These are phyloP conservation scores for Zosterops hypoxanthus DNA, from an alignment of 2,113 vertebrate species.

Conservation along the genomic window DNA sequence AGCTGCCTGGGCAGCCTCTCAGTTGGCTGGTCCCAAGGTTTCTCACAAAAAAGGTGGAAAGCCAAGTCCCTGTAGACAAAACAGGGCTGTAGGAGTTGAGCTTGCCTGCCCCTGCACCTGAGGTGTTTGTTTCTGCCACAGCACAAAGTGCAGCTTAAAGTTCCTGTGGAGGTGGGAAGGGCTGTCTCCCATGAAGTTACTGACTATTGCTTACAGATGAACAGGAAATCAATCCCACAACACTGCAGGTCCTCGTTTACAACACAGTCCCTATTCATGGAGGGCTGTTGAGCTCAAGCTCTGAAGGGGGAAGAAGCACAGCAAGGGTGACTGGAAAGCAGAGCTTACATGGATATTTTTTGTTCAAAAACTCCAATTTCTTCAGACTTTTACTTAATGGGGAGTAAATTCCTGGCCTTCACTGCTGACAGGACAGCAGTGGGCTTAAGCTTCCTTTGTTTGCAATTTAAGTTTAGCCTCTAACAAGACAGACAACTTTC, in stretches of 20 bases:
- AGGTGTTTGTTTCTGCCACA: neutral
- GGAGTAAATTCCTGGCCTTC: neutral
- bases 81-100: neutral
- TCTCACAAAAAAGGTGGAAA: neutral
- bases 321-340: neutral
- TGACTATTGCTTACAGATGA: neutral
- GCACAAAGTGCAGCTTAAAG: neutral
- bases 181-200: neutral
- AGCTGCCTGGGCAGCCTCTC: neutral
- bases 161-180: neutral
- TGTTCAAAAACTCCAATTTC: neutral
- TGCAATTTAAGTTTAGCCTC: neutral
- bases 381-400: neutral
- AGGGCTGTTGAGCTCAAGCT: neutral
- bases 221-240: conserved; percentile 5
- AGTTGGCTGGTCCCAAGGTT: neutral
- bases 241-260: neutral
- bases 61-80: neutral
- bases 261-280: fast-evolving
- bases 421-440: neutral
- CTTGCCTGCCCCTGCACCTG: neutral
- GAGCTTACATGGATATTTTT: fast-evolving
- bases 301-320: neutral
- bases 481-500: neutral
- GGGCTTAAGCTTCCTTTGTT: neutral